A percentile compares a stretch with the other conserved stretches of the same genome.
These are phyloP conservation scores for Nicator chloris DNA, from an alignment of 2,113 vertebrate species.

Conservation along the genomic window DNA sequence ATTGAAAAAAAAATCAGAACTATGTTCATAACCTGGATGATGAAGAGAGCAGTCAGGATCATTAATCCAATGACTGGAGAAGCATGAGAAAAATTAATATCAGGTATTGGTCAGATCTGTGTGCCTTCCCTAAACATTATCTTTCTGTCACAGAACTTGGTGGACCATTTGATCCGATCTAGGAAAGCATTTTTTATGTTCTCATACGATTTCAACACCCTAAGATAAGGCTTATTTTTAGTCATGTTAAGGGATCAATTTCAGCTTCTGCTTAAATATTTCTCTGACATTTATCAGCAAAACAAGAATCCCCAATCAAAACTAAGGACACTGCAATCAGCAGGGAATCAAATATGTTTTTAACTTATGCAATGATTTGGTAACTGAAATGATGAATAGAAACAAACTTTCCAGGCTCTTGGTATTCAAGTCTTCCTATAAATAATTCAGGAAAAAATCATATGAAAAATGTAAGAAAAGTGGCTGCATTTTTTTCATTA, in stretches of 20 bases:
- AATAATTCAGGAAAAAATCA: not conserved
- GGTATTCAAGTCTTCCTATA: not conserved
- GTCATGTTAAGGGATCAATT: not conserved
- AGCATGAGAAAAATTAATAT: not conserved
- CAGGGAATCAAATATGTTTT: not conserved
- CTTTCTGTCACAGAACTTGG: not conserved
- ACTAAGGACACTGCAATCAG: not conserved
- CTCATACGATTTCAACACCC: not conserved
- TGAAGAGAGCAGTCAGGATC: not conserved
- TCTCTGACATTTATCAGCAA: not conserved
- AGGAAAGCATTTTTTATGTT: not conserved
- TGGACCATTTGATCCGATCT: not conserved
- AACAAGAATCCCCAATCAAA: not conserved
- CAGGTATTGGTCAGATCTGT: not conserved
- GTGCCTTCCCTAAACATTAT: not conserved
- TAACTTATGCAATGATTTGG: not conserved
- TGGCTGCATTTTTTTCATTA: not conserved
- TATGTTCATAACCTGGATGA: not conserved
- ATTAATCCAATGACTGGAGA: not conserved
- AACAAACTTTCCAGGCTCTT: not conserved
- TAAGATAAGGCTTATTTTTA: not conserved
- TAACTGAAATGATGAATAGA: not conserved
- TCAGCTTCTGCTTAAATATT: not conserved
- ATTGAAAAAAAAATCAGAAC: not conserved
- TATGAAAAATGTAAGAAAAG: not conserved